A percentile compares a stretch with the other conserved stretches of the same genome.
These are phyloP conservation scores for Clupea harengus DNA, from an alignment of 2,113 vertebrate genomes.

Conservation along the genomic window DNA sequence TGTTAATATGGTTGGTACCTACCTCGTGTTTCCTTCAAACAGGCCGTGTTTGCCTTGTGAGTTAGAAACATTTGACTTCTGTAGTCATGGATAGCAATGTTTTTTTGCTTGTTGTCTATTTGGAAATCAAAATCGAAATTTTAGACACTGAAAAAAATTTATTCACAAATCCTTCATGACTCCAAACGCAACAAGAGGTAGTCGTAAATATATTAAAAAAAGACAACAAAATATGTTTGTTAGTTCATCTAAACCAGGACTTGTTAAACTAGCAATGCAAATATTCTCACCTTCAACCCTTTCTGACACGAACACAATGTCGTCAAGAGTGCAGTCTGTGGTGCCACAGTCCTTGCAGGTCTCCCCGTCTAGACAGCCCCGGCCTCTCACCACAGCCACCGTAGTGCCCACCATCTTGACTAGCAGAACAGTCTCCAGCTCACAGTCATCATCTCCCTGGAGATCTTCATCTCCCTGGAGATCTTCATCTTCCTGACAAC, in stretches of 20 bases:
- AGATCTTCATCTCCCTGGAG: not conserved
- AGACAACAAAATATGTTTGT: too few relatives aligned
- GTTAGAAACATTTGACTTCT: slow-evolving; percentile 23
- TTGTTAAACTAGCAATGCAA: too few relatives aligned
- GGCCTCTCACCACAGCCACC: slow-evolving; percentile 57
- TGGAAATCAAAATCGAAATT: slow-evolving; percentile 46
- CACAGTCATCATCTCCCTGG: not conserved
- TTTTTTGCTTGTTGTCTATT: not conserved
- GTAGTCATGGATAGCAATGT: slow-evolving; percentile 42
- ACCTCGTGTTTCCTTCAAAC: slow-evolving; percentile 28
- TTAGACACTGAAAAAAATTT: slow-evolving; percentile 53
- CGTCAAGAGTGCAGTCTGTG: slow-evolving; percentile 50
- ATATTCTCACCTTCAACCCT: slow-evolving; percentile 55
- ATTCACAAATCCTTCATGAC: not conserved
- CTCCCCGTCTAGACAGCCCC: slow-evolving; percentile 44
- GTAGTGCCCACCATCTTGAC: slow-evolving; percentile 63
- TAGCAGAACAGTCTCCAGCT: slow-evolving; percentile 47
- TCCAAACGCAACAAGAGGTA: not conserved
- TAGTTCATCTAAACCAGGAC: too few relatives aligned
- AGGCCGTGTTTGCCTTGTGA: not conserved
- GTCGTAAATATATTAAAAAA: not conserved
- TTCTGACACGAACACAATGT: slow-evolving; percentile 48
- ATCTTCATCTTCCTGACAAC: not conserved
- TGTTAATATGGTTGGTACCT: not conserved
- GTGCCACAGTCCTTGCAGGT: slow-evolving; percentile 45